These are phyloP conservation scores for Pygocentrus nattereri DNA, from an alignment of 2,797 vertebrate genomes.

Conservation along the genomic window DNA sequence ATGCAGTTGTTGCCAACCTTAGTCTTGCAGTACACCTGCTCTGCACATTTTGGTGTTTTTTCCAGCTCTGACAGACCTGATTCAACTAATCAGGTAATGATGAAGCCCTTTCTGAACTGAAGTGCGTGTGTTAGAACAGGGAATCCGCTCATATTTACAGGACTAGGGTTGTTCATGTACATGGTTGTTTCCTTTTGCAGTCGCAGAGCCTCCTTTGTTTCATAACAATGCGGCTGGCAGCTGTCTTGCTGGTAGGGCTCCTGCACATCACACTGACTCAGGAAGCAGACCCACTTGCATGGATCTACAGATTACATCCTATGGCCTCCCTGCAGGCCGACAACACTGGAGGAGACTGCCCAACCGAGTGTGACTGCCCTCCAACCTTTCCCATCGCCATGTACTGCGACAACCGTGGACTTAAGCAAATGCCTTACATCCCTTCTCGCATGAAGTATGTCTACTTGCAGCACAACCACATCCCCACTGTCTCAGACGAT, in stretches of 20 bases:
- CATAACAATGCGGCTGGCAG: constrained; percentile 76
- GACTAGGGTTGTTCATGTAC: background rate
- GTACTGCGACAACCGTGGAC: constrained; percentile 91
- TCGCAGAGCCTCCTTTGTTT: background rate
- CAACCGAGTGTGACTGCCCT: constrained; percentile 92
- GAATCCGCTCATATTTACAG: background rate
- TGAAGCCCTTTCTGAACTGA: background rate
- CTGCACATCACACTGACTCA: constrained; percentile 77
- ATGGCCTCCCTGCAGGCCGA: constrained; percentile 70
- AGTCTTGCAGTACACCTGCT: background rate
- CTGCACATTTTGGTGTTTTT: background rate
- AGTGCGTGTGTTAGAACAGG: background rate
- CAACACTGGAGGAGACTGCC: constrained; percentile 81
- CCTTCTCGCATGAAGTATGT: constrained; percentile 92
- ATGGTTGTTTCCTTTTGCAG: constrained; percentile 14
- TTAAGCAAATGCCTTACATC: constrained; percentile 88
- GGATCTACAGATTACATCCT: constrained; percentile 80
- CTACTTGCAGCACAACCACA: constrained; percentile 94
- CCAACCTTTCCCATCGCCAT: constrained; percentile 90
- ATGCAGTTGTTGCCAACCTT: background rate
- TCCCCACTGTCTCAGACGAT: constrained; percentile 84
- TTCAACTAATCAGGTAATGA: background rate
- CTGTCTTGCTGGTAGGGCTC: constrained; percentile 72
- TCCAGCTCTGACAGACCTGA: background rate
- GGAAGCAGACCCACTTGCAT: constrained; percentile 82